Evolutionary conservation across 2,888 invertebrate species (phyloP).

Genomic region (Odontothrips loti): DNA sequence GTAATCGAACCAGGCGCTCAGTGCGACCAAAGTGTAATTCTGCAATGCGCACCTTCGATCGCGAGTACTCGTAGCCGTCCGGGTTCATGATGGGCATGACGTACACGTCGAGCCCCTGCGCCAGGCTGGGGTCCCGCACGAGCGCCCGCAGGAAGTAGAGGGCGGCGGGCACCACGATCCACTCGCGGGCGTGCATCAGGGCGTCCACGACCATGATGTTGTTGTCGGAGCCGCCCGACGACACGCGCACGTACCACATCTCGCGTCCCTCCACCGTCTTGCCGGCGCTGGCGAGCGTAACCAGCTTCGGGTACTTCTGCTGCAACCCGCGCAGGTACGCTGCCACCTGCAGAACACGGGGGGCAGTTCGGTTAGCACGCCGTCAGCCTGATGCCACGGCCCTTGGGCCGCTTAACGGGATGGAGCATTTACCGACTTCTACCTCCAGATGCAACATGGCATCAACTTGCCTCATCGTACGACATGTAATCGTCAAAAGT

Average conservation of each 20-base stretch:
- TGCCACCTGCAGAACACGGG: background rate
- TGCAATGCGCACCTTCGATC: background rate
- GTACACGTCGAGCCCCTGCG: background rate
- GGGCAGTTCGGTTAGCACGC: too few species aligned
- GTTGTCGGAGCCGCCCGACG: background rate
- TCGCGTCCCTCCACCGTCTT: background rate
- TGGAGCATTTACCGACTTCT: too few species aligned
- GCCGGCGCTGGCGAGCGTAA: background rate
- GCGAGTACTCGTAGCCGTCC: constrained; percentile 4
- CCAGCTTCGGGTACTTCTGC: background rate
- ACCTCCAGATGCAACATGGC: too few species aligned
- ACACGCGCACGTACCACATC: background rate
- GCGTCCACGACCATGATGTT: constrained; percentile 10
- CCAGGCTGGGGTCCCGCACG: background rate
- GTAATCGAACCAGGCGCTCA: too few species aligned
- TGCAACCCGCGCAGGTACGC: background rate
- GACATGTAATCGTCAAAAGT: too few species aligned
- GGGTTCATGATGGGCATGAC: background rate
- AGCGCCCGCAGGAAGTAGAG: background rate
- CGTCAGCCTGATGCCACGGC: too few species aligned
- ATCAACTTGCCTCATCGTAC: too few species aligned
- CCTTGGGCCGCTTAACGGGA: too few species aligned
- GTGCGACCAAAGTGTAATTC: too few species aligned
- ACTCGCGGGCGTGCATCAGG: background rate
- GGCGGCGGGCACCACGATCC: background rate